phyloP scores from a whole-genome alignment of 2,888 invertebrate genomes.

The Andrena marginata region DNA sequence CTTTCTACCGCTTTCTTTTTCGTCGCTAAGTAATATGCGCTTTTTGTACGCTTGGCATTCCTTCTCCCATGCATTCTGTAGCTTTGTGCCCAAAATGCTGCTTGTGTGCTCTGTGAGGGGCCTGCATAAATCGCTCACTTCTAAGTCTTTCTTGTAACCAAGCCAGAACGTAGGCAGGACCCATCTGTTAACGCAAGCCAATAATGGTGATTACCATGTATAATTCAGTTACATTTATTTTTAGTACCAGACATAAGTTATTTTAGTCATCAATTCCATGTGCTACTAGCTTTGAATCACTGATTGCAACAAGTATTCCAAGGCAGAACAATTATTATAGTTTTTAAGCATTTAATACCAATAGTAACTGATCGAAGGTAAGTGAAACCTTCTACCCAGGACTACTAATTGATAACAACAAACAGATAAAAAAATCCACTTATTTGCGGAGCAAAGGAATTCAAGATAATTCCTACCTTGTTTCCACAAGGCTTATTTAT shows the following conservation, averaged over 20 bases:
- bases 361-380: slow-evolving; percentile 31
- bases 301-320: background rate
- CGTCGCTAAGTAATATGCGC: slow-evolving; percentile 39
- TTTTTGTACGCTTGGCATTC: slow-evolving; percentile 83
- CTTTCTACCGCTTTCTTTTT: slow-evolving; percentile 43
- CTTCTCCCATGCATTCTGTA: slow-evolving; percentile 88
- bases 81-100: slow-evolving; percentile 87
- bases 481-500: slow-evolving; percentile 38
- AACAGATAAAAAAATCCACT: slow-evolving; percentile 1
- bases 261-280: background rate
- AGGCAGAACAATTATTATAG: slow-evolving; percentile 31
- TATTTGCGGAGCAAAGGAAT: slow-evolving; percentile 17
- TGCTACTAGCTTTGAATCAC: slow-evolving; percentile 17
- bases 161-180: slow-evolving; percentile 89
- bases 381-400: background rate
- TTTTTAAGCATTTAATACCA: slow-evolving; percentile 25
- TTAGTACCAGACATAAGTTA: background rate
- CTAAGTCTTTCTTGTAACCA: slow-evolving; percentile 89
- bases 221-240: background rate
- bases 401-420: slow-evolving; percentile 36
- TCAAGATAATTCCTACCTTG: slow-evolving; percentile 38
- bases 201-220: too few relatives aligned
- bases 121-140: slow-evolving; percentile 88
- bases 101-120: slow-evolving; percentile 90
- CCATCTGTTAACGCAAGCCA: slow-evolving; percentile 86